A percentile compares a stretch with the other conserved stretches of the same genome.
phyloP scores from a whole-genome alignment of 2,888 invertebrate species.

The Molanna angustata region DNA sequence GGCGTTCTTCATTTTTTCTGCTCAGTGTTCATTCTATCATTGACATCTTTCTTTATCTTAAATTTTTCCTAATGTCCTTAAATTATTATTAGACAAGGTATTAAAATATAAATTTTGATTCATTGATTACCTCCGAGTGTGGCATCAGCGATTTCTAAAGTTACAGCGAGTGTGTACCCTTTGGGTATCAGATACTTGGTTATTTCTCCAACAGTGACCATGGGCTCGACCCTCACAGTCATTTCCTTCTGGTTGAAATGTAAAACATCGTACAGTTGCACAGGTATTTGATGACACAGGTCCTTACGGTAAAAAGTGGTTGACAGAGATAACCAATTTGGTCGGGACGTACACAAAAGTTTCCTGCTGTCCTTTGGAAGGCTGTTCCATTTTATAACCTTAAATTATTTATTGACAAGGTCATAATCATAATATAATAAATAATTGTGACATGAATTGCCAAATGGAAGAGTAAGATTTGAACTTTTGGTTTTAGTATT shows the following conservation, averaged over 20 bases:
- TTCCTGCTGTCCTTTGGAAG: conserved; percentile 47
- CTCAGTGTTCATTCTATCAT: too few relatives aligned
- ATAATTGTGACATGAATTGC: too few relatives aligned
- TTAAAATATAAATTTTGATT: not conserved
- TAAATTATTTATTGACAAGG: too few relatives aligned
- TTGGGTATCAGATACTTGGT: conserved; percentile 61
- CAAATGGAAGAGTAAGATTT: too few relatives aligned
- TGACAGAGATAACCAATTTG: conserved; percentile 68
- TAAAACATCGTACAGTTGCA: conserved; percentile 63
- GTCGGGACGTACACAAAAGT: conserved; percentile 62
- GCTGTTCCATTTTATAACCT: conserved; percentile 56
- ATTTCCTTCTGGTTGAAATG: conserved; percentile 55
- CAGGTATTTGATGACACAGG: conserved; percentile 59
- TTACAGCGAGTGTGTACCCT: conserved; percentile 66
- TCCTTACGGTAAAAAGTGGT: conserved; percentile 65
- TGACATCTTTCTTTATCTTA: too few relatives aligned
- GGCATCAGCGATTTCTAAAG: conserved; percentile 66
- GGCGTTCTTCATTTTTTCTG: too few relatives aligned
- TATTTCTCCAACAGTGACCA: conserved; percentile 65
- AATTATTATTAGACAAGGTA: too few relatives aligned
- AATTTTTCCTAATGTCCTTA: too few relatives aligned
- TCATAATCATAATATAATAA: too few relatives aligned
- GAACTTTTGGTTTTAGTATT: too few relatives aligned
- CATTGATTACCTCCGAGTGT: conserved; percentile 56
- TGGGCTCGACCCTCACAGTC: conserved; percentile 64